Evolutionary conservation across 2,797 vertebrate species (phyloP).

Genomic region (Hydrolagus colliei): DNA sequence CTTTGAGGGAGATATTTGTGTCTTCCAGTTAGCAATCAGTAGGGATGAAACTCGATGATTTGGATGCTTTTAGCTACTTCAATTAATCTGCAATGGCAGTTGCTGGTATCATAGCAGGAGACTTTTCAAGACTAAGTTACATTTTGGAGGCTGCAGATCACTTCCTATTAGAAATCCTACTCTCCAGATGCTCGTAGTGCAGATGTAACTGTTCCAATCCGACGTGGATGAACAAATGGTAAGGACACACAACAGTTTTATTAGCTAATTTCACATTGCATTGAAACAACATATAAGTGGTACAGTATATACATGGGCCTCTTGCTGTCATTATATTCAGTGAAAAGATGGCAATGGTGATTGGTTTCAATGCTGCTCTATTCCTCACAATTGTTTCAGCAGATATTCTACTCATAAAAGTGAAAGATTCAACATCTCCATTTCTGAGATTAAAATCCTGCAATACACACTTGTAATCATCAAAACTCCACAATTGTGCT

Average conservation of each 20-base stretch:
- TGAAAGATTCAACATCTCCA: not conserved
- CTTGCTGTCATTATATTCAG: conserved; percentile 16
- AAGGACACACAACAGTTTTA: not conserved
- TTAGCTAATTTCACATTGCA: not conserved
- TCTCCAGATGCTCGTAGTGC: not conserved
- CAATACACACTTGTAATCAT: not conserved
- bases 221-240: not conserved
- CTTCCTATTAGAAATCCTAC: not conserved
- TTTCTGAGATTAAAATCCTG: not conserved
- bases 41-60: not conserved
- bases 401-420: not conserved
- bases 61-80: not conserved
- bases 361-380: not conserved
- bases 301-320: not conserved
- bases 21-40: not conserved
- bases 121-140: not conserved
- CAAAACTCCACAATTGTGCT: not conserved
- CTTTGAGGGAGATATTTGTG: not conserved
- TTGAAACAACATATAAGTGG: not conserved
- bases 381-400: not conserved
- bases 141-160: conserved; percentile 5
- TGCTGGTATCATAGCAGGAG: not conserved
- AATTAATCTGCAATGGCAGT: not conserved
- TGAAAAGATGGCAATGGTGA: not conserved
- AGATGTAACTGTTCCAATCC: not conserved